Conservation (phyloP, 2,888 invertebrate genomes). For the Pterobdella sp. region DNA sequence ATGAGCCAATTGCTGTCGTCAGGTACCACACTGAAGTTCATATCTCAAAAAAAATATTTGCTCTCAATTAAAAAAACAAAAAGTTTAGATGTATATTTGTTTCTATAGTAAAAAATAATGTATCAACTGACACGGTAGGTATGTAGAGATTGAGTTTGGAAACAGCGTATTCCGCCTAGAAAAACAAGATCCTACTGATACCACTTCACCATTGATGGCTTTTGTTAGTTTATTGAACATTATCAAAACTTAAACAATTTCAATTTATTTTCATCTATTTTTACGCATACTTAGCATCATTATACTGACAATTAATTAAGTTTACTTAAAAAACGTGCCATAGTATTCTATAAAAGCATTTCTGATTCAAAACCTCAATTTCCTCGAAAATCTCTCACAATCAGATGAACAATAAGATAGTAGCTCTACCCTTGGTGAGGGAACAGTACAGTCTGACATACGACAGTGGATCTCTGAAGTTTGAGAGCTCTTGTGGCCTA, state of each 20-base stretch:
- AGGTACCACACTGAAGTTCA: neutral
- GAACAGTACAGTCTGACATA: conserved; percentile 10
- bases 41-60: neutral
- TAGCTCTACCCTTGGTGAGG: conserved; percentile 1
- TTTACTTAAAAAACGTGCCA: no score
- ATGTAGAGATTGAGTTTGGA: neutral
- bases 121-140: neutral
- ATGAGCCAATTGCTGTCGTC: conserved; percentile 8
- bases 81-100: no score
- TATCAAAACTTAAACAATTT: neutral
- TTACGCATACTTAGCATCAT: neutral
- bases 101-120: no score
- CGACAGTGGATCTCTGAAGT: neutral
- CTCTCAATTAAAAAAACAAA: neutral
- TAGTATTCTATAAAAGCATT: neutral
- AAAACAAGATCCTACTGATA: neutral
- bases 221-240: neutral
- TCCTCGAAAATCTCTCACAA: neutral
- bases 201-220: neutral
- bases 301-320: no score
- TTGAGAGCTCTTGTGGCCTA: conserved; percentile 17
- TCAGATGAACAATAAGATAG: neutral
- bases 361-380: neutral
- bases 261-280: neutral
- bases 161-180: neutral